A percentile compares a stretch with the other conserved stretches of the same genome.
These are phyloP conservation scores for Galemys pyrenaicus DNA, from an alignment of 2,113 vertebrate genomes.

Conservation along the genomic window DNA sequence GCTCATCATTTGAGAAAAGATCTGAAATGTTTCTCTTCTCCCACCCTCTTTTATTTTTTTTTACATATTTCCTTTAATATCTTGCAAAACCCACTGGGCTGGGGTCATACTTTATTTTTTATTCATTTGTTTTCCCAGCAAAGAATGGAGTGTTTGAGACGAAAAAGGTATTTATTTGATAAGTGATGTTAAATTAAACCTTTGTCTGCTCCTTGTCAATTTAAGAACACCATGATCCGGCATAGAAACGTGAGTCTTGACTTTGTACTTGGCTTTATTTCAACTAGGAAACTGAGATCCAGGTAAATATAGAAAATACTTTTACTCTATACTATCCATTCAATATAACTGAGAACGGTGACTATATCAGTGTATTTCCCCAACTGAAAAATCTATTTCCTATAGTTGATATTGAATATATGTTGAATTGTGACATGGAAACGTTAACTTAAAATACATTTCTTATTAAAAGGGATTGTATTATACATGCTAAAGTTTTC, in stretches of 20 bases:
- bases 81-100: background rate
- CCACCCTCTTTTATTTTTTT: background rate
- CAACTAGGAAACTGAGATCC: background rate
- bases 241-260: background rate
- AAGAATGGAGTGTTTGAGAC: background rate
- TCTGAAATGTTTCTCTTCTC: background rate
- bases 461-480: background rate
- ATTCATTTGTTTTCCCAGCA: background rate
- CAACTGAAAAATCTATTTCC: background rate
- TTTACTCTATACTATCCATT: background rate
- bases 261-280: background rate
- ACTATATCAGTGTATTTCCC: background rate
- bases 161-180: background rate
- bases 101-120: background rate
- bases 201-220: background rate
- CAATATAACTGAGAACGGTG: background rate
- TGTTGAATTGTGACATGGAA: background rate
- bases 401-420: background rate
- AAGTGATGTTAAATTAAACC: background rate
- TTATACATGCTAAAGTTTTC: background rate
- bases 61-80: background rate
- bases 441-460: constrained; percentile 4
- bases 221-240: background rate
- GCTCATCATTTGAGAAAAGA: background rate
- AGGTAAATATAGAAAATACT: background rate